A percentile compares a stretch with the other conserved stretches of the same genome.
These are phyloP conservation scores for Encarsia formosa DNA, from an alignment of 2,888 invertebrate genomes.

Conservation along the genomic window DNA sequence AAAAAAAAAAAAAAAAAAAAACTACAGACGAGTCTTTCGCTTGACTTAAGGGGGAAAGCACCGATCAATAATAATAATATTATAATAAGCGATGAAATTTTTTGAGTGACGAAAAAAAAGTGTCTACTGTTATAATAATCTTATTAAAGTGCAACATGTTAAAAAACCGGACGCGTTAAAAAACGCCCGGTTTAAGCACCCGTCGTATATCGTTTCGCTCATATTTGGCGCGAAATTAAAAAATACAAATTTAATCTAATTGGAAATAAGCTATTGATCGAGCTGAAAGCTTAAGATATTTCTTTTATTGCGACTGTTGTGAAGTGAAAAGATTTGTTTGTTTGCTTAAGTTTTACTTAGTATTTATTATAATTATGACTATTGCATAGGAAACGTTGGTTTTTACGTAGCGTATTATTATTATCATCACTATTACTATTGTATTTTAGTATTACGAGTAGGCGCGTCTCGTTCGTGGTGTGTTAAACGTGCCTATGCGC, in stretches of 20 bases:
- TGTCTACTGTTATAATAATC: slow-evolving; percentile 25
- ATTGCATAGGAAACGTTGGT: too few relatives aligned
- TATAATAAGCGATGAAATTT: slow-evolving; percentile 7
- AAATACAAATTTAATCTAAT: not conserved
- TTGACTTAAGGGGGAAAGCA: not conserved
- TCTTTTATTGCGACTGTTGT: slow-evolving; percentile 19
- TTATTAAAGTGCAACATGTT: slow-evolving; percentile 24
- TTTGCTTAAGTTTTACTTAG: slow-evolving; percentile 8
- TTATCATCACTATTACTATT: slow-evolving; percentile 3
- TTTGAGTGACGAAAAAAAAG: not conserved
- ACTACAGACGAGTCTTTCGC: not conserved
- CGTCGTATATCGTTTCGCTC: slow-evolving; percentile 8
- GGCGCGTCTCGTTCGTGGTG: slow-evolving; percentile 23
- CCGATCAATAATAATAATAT: slow-evolving; percentile 8
- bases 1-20: not conserved
- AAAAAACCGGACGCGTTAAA: slow-evolving; percentile 22
- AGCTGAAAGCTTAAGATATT: slow-evolving; percentile 20
- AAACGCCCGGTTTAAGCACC: slow-evolving; percentile 24
- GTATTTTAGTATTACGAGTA: not conserved
- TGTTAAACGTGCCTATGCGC: slow-evolving; percentile 16
- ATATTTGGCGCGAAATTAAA: not conserved
- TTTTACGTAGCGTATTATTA: too few relatives aligned
- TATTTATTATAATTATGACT: too few relatives aligned
- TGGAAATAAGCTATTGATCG: slow-evolving; percentile 18
- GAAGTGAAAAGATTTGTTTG: slow-evolving; percentile 10